Conservation (phyloP, 2,797 vertebrate species). For the Lithobates sylvaticus region DNA sequence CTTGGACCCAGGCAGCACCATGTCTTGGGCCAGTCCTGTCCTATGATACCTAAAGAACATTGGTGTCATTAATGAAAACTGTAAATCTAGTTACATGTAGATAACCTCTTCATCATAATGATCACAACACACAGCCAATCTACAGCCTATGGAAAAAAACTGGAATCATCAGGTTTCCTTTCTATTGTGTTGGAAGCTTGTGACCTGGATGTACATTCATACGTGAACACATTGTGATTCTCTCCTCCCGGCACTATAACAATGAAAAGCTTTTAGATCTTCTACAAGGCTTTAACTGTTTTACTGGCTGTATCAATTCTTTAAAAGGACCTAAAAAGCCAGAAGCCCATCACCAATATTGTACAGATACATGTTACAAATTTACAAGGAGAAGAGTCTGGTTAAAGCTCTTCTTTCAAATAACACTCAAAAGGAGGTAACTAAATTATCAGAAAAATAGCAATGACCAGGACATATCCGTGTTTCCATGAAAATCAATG, state of each 20-base stretch:
- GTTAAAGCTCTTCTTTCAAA: no score
- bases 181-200: background rate
- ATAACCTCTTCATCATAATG: background rate
- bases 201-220: constrained; percentile 52
- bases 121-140: background rate
- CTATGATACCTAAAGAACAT: background rate
- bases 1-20: no score
- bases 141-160: background rate
- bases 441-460: background rate
- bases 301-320: background rate
- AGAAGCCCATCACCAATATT: background rate
- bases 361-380: background rate
- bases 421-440: background rate
- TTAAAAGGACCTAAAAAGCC: background rate
- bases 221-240: constrained; percentile 39
- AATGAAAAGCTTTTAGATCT: constrained; percentile 45
- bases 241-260: constrained; percentile 16
- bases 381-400: no score
- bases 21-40: no score
- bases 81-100: background rate
- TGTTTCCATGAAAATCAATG: background rate
- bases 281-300: background rate
- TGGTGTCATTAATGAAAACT: background rate
- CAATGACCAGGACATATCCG: background rate
- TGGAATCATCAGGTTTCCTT: background rate